phyloP scores from a whole-genome alignment of 2,888 invertebrate genomes.

The Watsonalla binaria region DNA sequence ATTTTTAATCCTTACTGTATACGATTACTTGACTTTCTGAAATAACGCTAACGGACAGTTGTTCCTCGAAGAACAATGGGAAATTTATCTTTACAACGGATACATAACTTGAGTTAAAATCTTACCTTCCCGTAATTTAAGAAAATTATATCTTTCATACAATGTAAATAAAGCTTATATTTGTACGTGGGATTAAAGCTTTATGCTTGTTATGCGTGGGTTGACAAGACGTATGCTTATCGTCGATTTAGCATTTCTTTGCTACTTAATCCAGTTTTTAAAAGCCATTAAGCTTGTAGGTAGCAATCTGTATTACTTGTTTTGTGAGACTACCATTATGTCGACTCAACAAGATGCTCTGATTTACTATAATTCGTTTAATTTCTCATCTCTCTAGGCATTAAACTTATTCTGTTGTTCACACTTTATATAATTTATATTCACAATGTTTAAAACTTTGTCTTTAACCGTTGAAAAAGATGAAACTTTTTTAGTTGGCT shows the following conservation, averaged over 20 bases:
- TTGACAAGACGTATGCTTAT: constrained; percentile 72
- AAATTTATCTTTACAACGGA: constrained; percentile 21
- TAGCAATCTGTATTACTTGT: constrained; percentile 58
- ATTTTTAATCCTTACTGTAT: not conserved
- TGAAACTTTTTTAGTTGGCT: constrained; percentile 1
- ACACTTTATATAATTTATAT: not conserved
- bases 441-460: not conserved
- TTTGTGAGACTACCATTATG: constrained; percentile 41
- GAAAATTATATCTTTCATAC: constrained; percentile 21
- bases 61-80: constrained; percentile 20
- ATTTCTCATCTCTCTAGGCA: constrained; percentile 1
- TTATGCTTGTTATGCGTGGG: constrained; percentile 47
- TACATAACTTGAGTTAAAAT: constrained; percentile 19
- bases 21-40: not conserved
- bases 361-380: constrained; percentile 17
- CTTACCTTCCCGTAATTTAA: constrained; percentile 5
- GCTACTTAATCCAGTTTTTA: constrained; percentile 75
- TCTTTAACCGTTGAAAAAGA: not conserved
- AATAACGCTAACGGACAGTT: not conserved
- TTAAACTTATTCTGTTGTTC: constrained; percentile 7
- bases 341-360: constrained; percentile 18
- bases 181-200: constrained; percentile 13
- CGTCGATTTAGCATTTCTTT: constrained; percentile 71
- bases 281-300: constrained; percentile 69
- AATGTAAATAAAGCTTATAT: constrained; percentile 31